A percentile compares a stretch with the other conserved stretches of the same genome.
Conservation (phyloP, 2,113 vertebrate genomes). For the Corvus hawaiiensis region DNA sequence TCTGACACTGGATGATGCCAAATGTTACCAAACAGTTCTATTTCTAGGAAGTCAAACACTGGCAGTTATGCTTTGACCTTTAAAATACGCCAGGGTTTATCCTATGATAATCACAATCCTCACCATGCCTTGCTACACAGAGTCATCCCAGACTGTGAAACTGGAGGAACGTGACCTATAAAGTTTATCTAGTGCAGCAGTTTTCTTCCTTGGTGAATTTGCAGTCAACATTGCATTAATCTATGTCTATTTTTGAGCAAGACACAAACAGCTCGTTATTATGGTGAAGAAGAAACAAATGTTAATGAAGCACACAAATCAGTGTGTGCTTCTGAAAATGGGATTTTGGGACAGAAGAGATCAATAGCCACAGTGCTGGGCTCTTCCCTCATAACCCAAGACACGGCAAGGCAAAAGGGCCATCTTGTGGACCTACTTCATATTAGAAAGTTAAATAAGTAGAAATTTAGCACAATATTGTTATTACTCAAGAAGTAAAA, state of each 20-base stretch:
- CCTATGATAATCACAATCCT: slow-evolving; percentile 16
- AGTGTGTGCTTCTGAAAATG: not conserved
- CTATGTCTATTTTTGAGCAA: slow-evolving; percentile 25
- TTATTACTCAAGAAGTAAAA: not conserved
- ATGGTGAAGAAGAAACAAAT: not conserved
- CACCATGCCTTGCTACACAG: not conserved
- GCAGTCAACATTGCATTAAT: slow-evolving; percentile 52
- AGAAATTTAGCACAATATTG: not conserved
- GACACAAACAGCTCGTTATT: not conserved
- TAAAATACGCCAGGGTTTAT: not conserved
- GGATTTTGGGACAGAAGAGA: not conserved
- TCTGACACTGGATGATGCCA: not conserved
- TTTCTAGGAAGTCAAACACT: not conserved
- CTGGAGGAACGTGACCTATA: slow-evolving; percentile 2
- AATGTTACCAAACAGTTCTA: not conserved
- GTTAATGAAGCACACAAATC: slow-evolving; percentile 22
- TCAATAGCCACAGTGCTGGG: not conserved
- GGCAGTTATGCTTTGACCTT: not conserved
- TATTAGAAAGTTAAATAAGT: not conserved
- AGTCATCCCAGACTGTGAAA: not conserved
- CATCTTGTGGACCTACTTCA: not conserved
- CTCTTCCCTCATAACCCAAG: not conserved
- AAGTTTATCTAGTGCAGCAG: slow-evolving; percentile 11
- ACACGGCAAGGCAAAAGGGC: not conserved
- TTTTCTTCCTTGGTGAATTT: slow-evolving; percentile 50